Base-by-base conservation (phyloP, 2,888 invertebrate species). In the Meta bourneti region DNA sequence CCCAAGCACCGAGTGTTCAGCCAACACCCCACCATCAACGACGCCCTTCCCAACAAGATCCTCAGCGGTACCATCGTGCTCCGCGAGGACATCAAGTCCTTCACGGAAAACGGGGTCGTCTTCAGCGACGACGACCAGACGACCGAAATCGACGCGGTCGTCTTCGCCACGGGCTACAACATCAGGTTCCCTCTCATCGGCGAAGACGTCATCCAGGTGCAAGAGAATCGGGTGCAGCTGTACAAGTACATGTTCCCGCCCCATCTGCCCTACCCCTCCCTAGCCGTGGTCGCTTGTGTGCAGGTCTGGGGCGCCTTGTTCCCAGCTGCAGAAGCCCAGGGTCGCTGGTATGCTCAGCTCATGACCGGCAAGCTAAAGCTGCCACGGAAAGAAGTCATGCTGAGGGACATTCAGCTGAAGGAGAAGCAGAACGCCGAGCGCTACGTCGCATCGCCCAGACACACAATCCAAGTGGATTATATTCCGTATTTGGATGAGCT, bases 311-410 rank as follows among this genome's bases (percentile, higher is more conserved):
- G 97, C 94, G 92, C 93, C 6, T 97, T 98, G 0, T 97, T 98
- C 94, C 97, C 97, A 91, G 96, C 97, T 96, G 97, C 97, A 94
- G 97, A 98, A 94, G 95, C 97, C 69, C 98, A 98, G 96, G 97
- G 97, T 94, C 94, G 93, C 79, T 93, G 89, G 93, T 91, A 89
- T 54, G 74, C 90, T 48, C 92, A 51, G n/a, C 6, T 92, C 6
- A 94, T 95, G 83, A 95, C 94, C 11, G 93, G 94, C 1, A 93
- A 94, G 13, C 85, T 93, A 0, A 93, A 85, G 20, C 93, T 95
- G 48, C 95, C 95, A 4, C 89, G 93, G 0, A 92, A 93, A 70
- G 93, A 93, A 6, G 93, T 94, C 48, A 95, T 95, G 95, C 93
- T 94, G 93, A 87, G 87, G 7, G 95, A 95, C 89, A 94, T 95